Conservation (phyloP, 2,113 vertebrate species). For the Chinchilla lanigera region DNA sequence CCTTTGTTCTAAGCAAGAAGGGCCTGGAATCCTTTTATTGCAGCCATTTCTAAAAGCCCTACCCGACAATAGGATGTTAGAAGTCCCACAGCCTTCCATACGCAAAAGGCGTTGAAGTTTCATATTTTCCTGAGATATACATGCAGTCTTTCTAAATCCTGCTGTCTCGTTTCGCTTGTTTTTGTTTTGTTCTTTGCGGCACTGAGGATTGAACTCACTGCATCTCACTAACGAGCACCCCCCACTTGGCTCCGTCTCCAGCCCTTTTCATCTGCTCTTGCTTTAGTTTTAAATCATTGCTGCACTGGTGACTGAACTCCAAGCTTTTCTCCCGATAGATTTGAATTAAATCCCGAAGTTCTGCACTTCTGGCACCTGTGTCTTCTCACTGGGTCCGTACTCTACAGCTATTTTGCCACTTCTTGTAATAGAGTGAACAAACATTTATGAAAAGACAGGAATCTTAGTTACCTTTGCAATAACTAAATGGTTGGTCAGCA, state of each 20-base stretch:
- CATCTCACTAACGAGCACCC: neutral
- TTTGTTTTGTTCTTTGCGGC: neutral
- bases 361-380: slow-evolving; percentile 79
- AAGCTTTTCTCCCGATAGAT: slow-evolving; percentile 63
- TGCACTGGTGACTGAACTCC: neutral
- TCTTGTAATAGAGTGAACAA: slow-evolving; percentile 79
- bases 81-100: neutral
- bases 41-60: too few species aligned
- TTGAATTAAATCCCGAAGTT: slow-evolving; percentile 83
- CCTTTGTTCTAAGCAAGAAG: too few species aligned
- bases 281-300: neutral
- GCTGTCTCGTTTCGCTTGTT: neutral
- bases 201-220: neutral
- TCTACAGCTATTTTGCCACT: slow-evolving; percentile 87
- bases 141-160: neutral
- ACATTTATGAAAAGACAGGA: neutral
- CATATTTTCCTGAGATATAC: neutral
- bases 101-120: neutral
- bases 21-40: neutral
- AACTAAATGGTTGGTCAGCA: neutral
- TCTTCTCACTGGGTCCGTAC: slow-evolving; percentile 78
- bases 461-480: neutral
- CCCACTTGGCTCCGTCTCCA: neutral
- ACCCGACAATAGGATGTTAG: neutral
- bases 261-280: neutral